Base-by-base conservation (phyloP, 2,113 vertebrate genomes). In the Leucopsar rothschildi region DNA sequence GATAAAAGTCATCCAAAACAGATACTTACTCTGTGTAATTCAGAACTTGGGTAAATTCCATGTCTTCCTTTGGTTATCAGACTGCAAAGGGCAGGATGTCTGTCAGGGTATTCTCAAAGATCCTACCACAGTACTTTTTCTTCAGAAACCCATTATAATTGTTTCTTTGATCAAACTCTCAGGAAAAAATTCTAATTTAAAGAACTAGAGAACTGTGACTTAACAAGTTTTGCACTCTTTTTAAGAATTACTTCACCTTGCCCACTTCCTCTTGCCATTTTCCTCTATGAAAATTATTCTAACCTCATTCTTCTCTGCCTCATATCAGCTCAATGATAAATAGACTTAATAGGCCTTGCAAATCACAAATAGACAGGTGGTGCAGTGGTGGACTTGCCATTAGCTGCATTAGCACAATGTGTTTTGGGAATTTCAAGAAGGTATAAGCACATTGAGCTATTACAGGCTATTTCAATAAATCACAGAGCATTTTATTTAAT, bases 271-370 rank as follows among this genome's bases (percentile, higher is more conserved):
- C 29, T 72, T 47, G 35, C 55, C 37, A 7, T 60, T 80, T 82
- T 71, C 65, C 15, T 86, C 56, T 40, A 27, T 21, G 35, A 78
- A 95, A 78, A 90, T 77, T 59, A 71, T 42, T 70, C 45, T 66
- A 87, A 80, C 35, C 16, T 90, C 28, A 55, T 69, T 81, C 57
- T 81, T 75, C 56, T 81, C 59, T 85, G 45, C 55, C 61, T 39
- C n/a, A 20, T 86, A 81, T 78, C 80, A 86, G 64, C 80, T 81
- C 75, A 86, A 70, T 76, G 40, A 94, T 65, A 91, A 95, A 77
- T 55, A 89, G 50, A 71, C 40, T 87, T 86, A 84, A 71, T 31
- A 81, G 47, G 50, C 35, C 57, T 72, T 61, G 23, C 77, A 86
- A 88, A 95, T 81, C 12, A 3, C 73, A 90, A 37, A 65, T 25